phyloP scores from a whole-genome alignment of 2,113 vertebrate species.

The Cebidichthys violaceus region DNA sequence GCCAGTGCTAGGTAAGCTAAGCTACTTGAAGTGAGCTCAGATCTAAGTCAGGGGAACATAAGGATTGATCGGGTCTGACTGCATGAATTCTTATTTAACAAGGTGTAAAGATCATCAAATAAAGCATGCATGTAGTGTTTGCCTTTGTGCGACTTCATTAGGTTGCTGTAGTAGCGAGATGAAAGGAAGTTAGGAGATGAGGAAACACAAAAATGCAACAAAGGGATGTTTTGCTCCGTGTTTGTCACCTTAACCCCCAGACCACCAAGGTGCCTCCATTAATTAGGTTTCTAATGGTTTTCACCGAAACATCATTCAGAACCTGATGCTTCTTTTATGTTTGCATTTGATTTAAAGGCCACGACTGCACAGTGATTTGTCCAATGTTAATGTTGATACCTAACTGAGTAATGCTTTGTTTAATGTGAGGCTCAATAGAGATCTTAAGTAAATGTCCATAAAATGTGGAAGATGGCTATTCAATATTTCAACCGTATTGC shows the following conservation, averaged over 20 bases:
- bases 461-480: not conserved
- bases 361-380: no score
- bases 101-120: not conserved
- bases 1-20: not conserved
- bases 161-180: not conserved
- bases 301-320: not conserved
- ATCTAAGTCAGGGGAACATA: not conserved
- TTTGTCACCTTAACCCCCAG: not conserved
- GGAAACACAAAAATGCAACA: not conserved
- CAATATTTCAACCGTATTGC: not conserved
- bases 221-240: not conserved
- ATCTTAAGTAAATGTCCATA: not conserved
- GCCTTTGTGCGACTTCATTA: not conserved
- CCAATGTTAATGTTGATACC: not conserved
- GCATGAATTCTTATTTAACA: not conserved
- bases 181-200: not conserved
- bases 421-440: not conserved
- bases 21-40: not conserved
- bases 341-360: not conserved
- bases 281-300: not conserved
- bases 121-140: not conserved
- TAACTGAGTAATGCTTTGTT: not conserved
- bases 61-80: not conserved
- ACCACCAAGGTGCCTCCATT: not conserved
- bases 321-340: no score